Conservation (phyloP, 2,113 vertebrate genomes). For the Strigops habroptila region DNA sequence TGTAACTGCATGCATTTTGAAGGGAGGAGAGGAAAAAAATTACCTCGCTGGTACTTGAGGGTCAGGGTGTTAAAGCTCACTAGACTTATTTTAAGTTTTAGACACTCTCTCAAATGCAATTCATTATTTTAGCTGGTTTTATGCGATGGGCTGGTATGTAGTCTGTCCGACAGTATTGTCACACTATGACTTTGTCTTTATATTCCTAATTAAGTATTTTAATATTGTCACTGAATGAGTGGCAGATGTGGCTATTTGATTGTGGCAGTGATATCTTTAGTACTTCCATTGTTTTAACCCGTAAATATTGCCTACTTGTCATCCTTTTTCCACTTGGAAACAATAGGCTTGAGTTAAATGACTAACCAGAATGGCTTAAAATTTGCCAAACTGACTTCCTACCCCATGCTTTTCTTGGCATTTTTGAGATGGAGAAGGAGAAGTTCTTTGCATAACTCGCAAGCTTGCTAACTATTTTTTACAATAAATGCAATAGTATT, state of each 20-base stretch:
- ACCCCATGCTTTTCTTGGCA: neutral
- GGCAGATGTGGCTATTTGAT: slow-evolving; percentile 9
- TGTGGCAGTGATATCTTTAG: slow-evolving; percentile 20
- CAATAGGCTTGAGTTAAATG: slow-evolving; percentile 36
- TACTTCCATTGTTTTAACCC: slow-evolving; percentile 48
- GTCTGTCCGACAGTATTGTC: neutral
- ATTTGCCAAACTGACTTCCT: neutral
- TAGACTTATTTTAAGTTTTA: neutral
- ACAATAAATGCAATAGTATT: neutral
- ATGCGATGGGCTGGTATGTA: neutral
- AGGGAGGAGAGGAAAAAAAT: neutral
- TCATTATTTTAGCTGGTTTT: neutral
- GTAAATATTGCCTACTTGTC: slow-evolving; percentile 17
- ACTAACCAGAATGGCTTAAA: slow-evolving; percentile 14
- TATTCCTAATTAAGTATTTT: neutral
- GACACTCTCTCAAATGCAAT: neutral
- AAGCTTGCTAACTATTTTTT: neutral
- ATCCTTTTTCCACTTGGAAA: slow-evolving; percentile 10
- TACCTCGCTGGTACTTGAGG: neutral
- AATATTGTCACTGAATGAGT: neutral
- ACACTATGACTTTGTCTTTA: neutral
- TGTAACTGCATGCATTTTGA: neutral
- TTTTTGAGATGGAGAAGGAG: neutral
- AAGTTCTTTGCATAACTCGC: neutral
- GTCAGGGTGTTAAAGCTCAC: neutral